phyloP scores from a whole-genome alignment of 2,888 invertebrate species.

The Drosophila koepferae region DNA sequence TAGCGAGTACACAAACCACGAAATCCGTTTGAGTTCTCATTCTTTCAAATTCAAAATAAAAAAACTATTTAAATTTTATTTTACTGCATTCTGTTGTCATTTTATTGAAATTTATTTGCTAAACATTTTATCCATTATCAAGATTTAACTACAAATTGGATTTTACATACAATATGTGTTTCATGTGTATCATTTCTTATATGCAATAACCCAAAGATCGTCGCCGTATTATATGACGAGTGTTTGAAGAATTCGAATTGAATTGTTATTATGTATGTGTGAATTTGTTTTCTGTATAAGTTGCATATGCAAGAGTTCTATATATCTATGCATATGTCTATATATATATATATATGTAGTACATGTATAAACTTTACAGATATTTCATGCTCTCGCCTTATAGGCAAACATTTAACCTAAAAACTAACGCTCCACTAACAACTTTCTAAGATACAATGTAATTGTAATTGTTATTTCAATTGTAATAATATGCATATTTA shows the following conservation, averaged over 20 bases:
- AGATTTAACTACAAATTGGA: constrained; percentile 76
- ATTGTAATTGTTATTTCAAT: constrained; percentile 41
- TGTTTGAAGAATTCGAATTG: constrained; percentile 43
- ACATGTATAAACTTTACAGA: constrained; percentile 66
- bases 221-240: constrained; percentile 20
- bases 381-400: constrained; percentile 60
- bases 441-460: constrained; percentile 51
- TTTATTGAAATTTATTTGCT: constrained; percentile 74
- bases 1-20: constrained; percentile 22
- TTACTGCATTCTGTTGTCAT: constrained; percentile 58
- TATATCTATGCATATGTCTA: constrained; percentile 41
- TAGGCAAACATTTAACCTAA: constrained; percentile 61
- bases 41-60: neutral
- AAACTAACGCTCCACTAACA: constrained; percentile 65
- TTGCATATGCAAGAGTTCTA: constrained; percentile 31
- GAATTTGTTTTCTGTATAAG: constrained; percentile 34
- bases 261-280: constrained; percentile 24
- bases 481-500: constrained; percentile 37
- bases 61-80: constrained; percentile 1
- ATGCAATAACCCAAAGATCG: constrained; percentile 23
- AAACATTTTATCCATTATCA: constrained; percentile 72
- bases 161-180: constrained; percentile 61
- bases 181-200: constrained; percentile 10
- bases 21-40: no score
- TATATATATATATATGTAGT: constrained; percentile 49